These are phyloP conservation scores for Gymnobelideus leadbeateri DNA, from an alignment of 2,113 vertebrate species.

Conservation along the genomic window DNA sequence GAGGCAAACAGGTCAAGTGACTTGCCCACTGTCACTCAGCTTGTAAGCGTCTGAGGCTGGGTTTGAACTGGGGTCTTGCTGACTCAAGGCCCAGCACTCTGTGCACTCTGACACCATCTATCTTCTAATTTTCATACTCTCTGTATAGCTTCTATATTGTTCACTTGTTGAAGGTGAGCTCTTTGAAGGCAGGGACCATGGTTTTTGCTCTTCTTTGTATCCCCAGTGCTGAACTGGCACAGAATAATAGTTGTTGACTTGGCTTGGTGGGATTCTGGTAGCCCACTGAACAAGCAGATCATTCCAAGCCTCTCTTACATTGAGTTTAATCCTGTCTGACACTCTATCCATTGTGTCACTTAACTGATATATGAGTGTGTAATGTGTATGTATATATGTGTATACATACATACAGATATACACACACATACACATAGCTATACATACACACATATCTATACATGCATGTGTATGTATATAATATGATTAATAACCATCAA, in stretches of 20 bases:
- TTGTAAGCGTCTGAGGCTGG: neutral
- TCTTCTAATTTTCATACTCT: neutral
- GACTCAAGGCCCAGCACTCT: neutral
- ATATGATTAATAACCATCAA: neutral
- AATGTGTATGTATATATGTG: too few species aligned
- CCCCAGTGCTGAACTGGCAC: neutral
- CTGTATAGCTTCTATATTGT: too few species aligned
- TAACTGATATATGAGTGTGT: neutral
- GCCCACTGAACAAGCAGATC: too few species aligned
- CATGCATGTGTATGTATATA: neutral
- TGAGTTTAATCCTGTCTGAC: too few species aligned
- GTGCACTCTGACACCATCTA: neutral
- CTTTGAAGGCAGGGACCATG: neutral
- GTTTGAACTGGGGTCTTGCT: neutral
- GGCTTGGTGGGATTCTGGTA: neutral
- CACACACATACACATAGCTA: too few species aligned
- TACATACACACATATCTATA: too few species aligned
- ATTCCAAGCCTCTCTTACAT: too few species aligned
- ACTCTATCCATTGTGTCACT: too few species aligned
- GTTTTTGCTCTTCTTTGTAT: neutral
- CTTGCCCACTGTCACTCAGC: too few species aligned
- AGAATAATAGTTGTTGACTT: neutral
- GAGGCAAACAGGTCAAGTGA: neutral
- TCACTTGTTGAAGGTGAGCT: neutral
- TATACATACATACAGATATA: too few species aligned